Base-by-base conservation (phyloP, 2,888 invertebrate genomes). In the Scaptomyza flava region DNA sequence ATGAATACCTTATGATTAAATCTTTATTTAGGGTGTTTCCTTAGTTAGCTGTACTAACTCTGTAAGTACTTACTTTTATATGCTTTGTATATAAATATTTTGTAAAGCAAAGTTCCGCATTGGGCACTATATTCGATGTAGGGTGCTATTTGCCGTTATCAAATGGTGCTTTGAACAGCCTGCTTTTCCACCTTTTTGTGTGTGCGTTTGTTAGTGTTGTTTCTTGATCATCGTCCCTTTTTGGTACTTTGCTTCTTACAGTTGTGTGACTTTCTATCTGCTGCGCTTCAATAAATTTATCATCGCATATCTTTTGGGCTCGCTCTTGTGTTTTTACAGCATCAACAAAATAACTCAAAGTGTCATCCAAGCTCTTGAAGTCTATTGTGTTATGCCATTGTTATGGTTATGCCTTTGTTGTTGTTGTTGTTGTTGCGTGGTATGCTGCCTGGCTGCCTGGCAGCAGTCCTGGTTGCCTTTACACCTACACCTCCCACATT, bases 331-430 rank as follows among this genome's bases (percentile, higher is more conserved):
- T 73, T 81, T 81, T 79, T 76, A 72, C 81, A 78, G 78, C 81
- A 81, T 83, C 81, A 81, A 81, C 82, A 81, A 81, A 81, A 82
- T 81, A 82, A 81, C 83, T 81, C 81, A 81, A 81, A 81, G 84
- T 82, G 82, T 84, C 84, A 82, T 82, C 81, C 78, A 78, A 80
- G 81, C 84, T 84, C 84, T 84, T 81, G 76, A 84, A 84, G 82
- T 82, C 82, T 82, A 82, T 84, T 82, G 84, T 81, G 79, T 77
- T 68, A 61, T 72, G 75, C 65, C 77, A 71, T 63, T 79, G 70
- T 68, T 63, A 68, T 58, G 67, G 76, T 63, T 67, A 71, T 72
- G 74, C 66, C 67, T 64, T 68, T 64, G 48, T 47, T 62, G 33
- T 52, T 58, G 46, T 48, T 61, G 33, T 51, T 59, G 57, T 36